Conservation (phyloP, 2,113 vertebrate species). For the Hippoglossus stenolepis region DNA sequence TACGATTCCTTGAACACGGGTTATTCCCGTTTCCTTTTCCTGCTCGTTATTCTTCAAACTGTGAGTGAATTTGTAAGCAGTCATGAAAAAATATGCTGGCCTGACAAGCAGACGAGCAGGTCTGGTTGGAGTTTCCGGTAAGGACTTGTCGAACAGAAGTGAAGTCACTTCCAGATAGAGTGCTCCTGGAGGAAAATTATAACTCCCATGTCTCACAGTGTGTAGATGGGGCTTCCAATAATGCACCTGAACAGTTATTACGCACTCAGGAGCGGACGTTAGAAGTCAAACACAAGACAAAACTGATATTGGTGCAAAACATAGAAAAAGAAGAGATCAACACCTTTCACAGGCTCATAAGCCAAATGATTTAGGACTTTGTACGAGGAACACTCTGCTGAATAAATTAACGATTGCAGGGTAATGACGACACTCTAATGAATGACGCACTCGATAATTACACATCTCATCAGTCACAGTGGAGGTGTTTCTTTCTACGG, state of each 20-base stretch:
- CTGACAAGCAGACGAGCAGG: constrained; percentile 38
- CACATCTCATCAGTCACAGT: background rate
- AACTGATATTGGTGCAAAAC: background rate
- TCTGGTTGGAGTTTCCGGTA: constrained; percentile 47
- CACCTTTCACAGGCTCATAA: background rate
- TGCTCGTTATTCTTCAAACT: background rate
- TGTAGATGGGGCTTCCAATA: background rate
- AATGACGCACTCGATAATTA: constrained; percentile 31
- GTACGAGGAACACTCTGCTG: background rate
- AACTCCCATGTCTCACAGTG: background rate
- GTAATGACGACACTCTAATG: constrained; percentile 13
- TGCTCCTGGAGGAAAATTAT: background rate
- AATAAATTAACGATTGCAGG: background rate
- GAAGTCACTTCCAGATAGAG: background rate
- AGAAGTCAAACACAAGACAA: background rate
- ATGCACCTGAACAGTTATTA: background rate
- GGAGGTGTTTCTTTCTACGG: constrained; percentile 7
- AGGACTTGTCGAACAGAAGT: constrained; percentile 34
- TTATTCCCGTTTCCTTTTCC: constrained; percentile 14
- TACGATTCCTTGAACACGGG: background rate
- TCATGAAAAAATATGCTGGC: background rate
- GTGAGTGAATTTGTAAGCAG: background rate
- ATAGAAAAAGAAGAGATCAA: background rate
- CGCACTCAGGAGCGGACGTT: background rate
- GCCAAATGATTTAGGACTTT: background rate